Percentiles rank a stretch among this genome's conserved stretches.
phyloP scores from a whole-genome alignment of 30 jellyfish, hydroid and myxozoan genomes.

The Hydractinia symbiolongicarpus region DNA sequence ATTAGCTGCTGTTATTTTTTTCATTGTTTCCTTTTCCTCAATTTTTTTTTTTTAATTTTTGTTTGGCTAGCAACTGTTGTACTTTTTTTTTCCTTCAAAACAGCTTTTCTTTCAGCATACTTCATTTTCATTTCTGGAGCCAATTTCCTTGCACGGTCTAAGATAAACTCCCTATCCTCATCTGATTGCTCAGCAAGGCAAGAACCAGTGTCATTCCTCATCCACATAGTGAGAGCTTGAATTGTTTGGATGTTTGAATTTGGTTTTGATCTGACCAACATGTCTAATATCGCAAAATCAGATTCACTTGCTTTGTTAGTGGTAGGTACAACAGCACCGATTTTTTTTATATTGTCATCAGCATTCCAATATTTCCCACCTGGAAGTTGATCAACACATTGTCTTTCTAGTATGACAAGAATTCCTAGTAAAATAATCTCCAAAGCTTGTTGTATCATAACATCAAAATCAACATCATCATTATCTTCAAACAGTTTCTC shows the following conservation, averaged over 20 bases:
- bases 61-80: no score
- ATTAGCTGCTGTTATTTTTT: no score
- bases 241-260: conserved; percentile 36
- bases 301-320: conserved; percentile 40
- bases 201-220: conserved; percentile 30
- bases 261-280: conserved; percentile 43
- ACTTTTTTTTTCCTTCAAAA: not conserved
- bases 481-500: conserved; percentile 13
- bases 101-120: no score
- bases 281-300: conserved; percentile 45
- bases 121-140: no score
- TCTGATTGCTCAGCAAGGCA: no score
- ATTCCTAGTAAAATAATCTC: conserved; percentile 20
- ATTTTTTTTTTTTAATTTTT: no score
- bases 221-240: conserved; percentile 45
- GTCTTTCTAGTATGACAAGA: conserved; percentile 41
- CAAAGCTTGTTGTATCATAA: conserved; percentile 41
- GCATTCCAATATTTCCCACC: conserved; percentile 45
- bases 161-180: no score
- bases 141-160: no score
- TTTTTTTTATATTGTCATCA: not conserved
- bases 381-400: conserved; percentile 55
- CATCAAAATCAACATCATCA: conserved; percentile 35
- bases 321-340: conserved; percentile 15
- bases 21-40: no score